Base-by-base conservation (phyloP, 2,888 invertebrate genomes). In the Drosophila meridionalis region DNA sequence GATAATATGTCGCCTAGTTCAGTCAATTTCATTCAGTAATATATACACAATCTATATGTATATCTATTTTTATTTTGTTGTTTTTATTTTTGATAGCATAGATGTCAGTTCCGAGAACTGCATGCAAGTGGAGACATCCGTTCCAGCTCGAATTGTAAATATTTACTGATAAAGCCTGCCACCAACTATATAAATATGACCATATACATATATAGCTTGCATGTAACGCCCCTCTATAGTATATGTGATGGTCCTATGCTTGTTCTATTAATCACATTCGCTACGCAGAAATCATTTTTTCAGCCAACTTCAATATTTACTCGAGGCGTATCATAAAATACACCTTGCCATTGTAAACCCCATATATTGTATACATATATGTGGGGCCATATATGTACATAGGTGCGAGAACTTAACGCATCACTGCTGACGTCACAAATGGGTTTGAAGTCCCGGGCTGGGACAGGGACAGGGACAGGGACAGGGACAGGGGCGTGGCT, bases 121-220 rank as follows among this genome's bases (percentile, higher is more conserved):
- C 59, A 30, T 50, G 30, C 59, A 57, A 76, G 78, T 77, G 78
- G 68, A 63, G 56, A 77, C 73, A 68, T 80, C 78, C 78, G 78
- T 62, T 81, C 52, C 73, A 48, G 55, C 30, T 38, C n/a, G 20
- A 56, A 55, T 26, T 45, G 62, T 76, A 72, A 65, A 77, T 61
- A 73, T 45, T 52, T 61, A 32, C 68, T 78, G 78, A 78, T 78
- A 80, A 72, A 26, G 6, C 20, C 58, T 20, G 47, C 63, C 26
- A 42, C 38, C 30, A 40, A 55, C 32, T 32, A 65, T 26, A 40
- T 14, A 20, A 9, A 20, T 34, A 14, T 47, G 9, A 20, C 20
- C 20, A 20, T 20, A 8, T 12, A 6, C 32, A 45, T 26, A 38
- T 20, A 45, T 6, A 45, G 40, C 5, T 8, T 14, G 57, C 32